Evolutionary conservation across 2,113 vertebrate genomes (phyloP).

Genomic region (Excalfactoria chinensis): DNA sequence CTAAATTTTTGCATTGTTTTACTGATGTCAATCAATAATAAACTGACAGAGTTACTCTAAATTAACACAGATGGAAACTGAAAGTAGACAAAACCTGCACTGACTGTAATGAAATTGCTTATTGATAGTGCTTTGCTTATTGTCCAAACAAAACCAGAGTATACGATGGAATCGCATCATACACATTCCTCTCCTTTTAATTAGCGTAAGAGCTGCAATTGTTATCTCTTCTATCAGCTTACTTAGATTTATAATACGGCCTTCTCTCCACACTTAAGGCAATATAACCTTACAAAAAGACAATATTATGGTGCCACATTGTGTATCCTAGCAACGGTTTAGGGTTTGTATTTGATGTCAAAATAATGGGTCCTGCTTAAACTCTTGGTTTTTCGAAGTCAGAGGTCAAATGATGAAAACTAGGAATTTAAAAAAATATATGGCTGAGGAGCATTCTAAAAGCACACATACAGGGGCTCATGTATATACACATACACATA

Average conservation of each 20-base stretch:
- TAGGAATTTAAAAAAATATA: neutral
- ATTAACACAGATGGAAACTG: constrained; percentile 27
- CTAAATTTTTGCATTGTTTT: constrained; percentile 8
- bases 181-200: constrained; percentile 49
- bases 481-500: neutral
- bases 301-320: constrained; percentile 47
- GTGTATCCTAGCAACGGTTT: constrained; percentile 70
- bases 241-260: constrained; percentile 42
- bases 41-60: neutral
- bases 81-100: constrained; percentile 43
- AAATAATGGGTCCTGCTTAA: constrained; percentile 63
- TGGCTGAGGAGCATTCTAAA: neutral
- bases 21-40: neutral
- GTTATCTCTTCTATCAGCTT: constrained; percentile 42
- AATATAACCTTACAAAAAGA: constrained; percentile 41
- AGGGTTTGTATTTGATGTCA: constrained; percentile 63
- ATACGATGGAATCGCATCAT: neutral
- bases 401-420: constrained; percentile 28
- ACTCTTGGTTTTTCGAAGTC: constrained; percentile 35
- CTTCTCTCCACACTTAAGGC: constrained; percentile 35
- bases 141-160: constrained; percentile 23
- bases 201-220: constrained; percentile 39
- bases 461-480: neutral
- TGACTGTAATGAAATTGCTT: constrained; percentile 49
- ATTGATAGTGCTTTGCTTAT: constrained; percentile 52